Conservation (phyloP, 2,888 invertebrate species). For the Opisthograptis luteolata region DNA sequence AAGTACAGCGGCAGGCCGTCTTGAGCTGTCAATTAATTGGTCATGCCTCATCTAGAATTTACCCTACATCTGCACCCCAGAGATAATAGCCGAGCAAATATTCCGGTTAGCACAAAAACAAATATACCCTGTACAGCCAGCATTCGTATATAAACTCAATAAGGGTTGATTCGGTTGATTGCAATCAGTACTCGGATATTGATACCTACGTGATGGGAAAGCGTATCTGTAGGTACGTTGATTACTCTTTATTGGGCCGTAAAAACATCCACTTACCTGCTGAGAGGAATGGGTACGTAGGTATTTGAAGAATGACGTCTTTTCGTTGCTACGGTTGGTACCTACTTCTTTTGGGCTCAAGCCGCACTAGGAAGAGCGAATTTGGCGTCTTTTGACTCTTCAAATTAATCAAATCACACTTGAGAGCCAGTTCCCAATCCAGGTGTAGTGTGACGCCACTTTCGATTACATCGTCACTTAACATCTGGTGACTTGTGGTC, state of each 20-base stretch:
- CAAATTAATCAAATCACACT: no score
- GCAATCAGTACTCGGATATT: conserved; percentile 65
- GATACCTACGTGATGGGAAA: conserved; percentile 29
- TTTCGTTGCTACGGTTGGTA: neutral
- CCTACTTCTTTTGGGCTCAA: neutral
- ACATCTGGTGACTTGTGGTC: no score
- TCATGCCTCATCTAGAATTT: conserved; percentile 40
- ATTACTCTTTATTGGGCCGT: conserved; percentile 27
- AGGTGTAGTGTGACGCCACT: no score
- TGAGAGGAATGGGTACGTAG: conserved; percentile 3
- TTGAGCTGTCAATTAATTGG: neutral
- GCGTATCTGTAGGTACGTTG: conserved; percentile 17
- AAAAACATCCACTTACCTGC: conserved; percentile 22
- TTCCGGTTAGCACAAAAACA: conserved; percentile 64
- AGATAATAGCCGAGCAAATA: conserved; percentile 74
- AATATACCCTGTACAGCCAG: conserved; percentile 46
- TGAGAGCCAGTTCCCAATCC: no score
- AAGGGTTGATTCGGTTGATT: conserved; percentile 76
- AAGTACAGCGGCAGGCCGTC: no score
- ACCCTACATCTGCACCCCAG: conserved; percentile 23
- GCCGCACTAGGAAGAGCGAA: no score
- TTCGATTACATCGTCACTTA: no score
- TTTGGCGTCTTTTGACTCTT: no score
- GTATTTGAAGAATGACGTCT: neutral
- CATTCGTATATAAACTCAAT: conserved; percentile 66